Conservation (phyloP, 1,140 invertebrate species). For the Drosophila quadrilineata region DNA sequence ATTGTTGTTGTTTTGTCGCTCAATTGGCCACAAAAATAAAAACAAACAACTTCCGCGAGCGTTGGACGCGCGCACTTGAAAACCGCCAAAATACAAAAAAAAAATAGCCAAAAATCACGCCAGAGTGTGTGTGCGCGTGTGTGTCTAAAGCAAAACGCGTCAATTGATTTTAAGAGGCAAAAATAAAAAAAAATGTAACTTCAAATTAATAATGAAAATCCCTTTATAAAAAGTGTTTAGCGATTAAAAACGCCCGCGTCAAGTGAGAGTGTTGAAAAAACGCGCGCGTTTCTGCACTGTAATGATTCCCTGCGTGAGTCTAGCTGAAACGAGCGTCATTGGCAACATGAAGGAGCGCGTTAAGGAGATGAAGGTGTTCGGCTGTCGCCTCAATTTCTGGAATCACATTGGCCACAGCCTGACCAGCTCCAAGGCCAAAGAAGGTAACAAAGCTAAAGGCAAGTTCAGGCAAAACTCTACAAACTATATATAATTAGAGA, state of each 20-base stretch:
- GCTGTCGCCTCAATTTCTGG: conserved; percentile 81
- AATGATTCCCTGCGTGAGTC: conserved; percentile 81
- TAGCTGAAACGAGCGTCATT: conserved; percentile 81
- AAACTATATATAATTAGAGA: no score
- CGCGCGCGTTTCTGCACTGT: conserved; percentile 29
- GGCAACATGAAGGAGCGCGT: conserved; percentile 81
- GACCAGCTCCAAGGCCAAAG: conserved; percentile 80
- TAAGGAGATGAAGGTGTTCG: conserved; percentile 81
- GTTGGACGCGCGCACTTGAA: conserved; percentile 37
- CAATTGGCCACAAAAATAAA: conserved; percentile 18
- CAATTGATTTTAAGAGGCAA: conserved; percentile 31
- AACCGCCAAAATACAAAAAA: conserved; percentile 11
- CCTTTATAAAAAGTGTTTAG: no score
- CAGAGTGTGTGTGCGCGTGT: conserved; percentile 8
- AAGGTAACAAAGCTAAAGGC: conserved; percentile 47
- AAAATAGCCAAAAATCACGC: conserved; percentile 4
- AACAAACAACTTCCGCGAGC: conserved; percentile 37
- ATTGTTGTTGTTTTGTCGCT: conserved; percentile 1
- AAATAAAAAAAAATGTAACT: neutral
- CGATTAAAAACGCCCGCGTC: conserved; percentile 8
- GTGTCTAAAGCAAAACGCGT: conserved; percentile 27
- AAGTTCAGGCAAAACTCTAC: no score
- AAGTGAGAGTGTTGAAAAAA: conserved; percentile 21
- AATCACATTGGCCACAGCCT: conserved; percentile 80
- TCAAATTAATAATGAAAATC: no score